Evolutionary conservation across 2,113 vertebrate genomes (phyloP).

Genomic region (Microcebus jonahi): DNA sequence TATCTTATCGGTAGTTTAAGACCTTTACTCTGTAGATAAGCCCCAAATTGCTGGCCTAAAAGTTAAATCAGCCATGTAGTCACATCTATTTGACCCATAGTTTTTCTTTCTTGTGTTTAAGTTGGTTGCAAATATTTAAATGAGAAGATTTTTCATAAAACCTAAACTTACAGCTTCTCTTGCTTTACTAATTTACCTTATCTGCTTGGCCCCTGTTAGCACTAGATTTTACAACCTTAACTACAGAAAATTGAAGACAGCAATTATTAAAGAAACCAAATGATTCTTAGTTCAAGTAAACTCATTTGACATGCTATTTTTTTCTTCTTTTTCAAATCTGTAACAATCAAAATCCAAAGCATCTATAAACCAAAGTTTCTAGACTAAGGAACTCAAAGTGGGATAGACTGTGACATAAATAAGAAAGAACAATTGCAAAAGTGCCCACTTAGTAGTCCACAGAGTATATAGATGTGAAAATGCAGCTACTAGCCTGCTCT

Average conservation of each 20-base stretch:
- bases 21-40: conserved; percentile 8
- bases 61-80: not conserved
- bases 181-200: conserved; percentile 18
- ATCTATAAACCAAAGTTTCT: not conserved
- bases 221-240: not conserved
- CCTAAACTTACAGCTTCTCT: not conserved
- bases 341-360: not conserved
- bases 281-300: conserved; percentile 22
- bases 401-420: not conserved
- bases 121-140: conserved; percentile 3
- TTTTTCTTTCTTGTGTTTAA: not conserved
- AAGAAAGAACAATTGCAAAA: not conserved
- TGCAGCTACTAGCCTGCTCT: not conserved
- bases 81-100: not conserved
- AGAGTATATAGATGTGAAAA: not conserved
- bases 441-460: not conserved
- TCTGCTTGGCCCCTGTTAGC: not conserved
- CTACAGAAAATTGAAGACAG: conserved; percentile 6
- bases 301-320: not conserved
- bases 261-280: not conserved
- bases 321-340: not conserved
- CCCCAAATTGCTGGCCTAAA: not conserved
- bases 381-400: not conserved
- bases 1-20: not conserved
- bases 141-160: not conserved